Conservation (phyloP, 2,113 vertebrate genomes). For the Nothobranchius furzeri region DNA sequence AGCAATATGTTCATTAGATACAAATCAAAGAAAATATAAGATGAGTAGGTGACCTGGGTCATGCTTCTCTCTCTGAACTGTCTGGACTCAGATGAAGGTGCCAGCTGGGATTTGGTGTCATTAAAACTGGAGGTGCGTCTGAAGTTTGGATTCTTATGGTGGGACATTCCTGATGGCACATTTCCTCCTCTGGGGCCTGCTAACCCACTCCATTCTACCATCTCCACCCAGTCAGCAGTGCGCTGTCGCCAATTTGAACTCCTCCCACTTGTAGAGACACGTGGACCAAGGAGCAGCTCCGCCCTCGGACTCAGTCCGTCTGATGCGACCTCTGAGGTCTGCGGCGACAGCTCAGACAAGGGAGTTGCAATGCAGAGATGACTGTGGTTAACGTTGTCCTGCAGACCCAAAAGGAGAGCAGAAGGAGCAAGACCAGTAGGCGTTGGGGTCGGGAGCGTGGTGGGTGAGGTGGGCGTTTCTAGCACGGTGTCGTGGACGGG, state of each 20-base stretch:
- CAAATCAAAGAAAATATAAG: not conserved
- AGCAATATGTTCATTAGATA: not conserved
- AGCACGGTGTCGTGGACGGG: conserved; percentile 87
- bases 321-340: conserved; percentile 38
- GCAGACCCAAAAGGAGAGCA: conserved; percentile 66
- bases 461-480: conserved; percentile 75
- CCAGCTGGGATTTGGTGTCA: conserved; percentile 82
- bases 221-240: conserved; percentile 83
- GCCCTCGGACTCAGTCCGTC: conserved; percentile 78
- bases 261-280: conserved; percentile 62
- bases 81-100: conserved; percentile 69
- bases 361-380: conserved; percentile 83
- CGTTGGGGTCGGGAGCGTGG: conserved; percentile 65
- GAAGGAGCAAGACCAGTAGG: conserved; percentile 55
- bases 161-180: conserved; percentile 29
- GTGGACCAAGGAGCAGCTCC: conserved; percentile 70
- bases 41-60: conserved; percentile 75
- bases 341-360: conserved; percentile 74
- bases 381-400: conserved; percentile 71
- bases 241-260: conserved; percentile 78
- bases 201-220: conserved; percentile 76
- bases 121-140: conserved; percentile 92
- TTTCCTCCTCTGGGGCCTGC: conserved; percentile 38
- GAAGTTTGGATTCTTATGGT: conserved; percentile 82
- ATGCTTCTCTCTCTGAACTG: conserved; percentile 92